phyloP scores from a whole-genome alignment of 2,888 invertebrate species.

The Allophyes oxyacanthae region DNA sequence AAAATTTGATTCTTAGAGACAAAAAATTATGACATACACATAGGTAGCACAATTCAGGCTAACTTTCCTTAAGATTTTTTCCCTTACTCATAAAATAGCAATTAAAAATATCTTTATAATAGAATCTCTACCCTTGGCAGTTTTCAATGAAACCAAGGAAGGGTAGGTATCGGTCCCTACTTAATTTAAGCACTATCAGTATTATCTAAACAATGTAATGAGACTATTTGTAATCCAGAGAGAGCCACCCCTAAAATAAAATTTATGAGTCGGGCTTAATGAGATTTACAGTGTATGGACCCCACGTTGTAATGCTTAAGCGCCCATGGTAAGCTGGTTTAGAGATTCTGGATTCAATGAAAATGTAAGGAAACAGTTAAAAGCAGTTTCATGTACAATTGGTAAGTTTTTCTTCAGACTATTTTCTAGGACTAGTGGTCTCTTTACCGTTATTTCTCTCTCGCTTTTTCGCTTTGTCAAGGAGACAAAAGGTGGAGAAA shows the following conservation, averaged over 20 bases:
- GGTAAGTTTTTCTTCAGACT: too few species aligned
- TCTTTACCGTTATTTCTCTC: too few species aligned
- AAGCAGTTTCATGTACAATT: background rate
- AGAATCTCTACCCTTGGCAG: slow-evolving; percentile 45
- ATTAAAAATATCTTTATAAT: slow-evolving; percentile 54
- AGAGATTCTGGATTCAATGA: slow-evolving; percentile 25
- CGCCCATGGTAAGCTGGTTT: slow-evolving; percentile 32
- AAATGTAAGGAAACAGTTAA: background rate
- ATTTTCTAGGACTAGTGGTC: too few species aligned
- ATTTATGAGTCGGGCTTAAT: slow-evolving; percentile 68
- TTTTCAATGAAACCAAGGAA: slow-evolving; percentile 33
- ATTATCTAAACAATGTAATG: slow-evolving; percentile 69
- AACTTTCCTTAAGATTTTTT: too few species aligned
- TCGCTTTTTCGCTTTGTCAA: too few species aligned
- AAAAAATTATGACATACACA: too few species aligned
- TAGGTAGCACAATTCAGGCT: too few species aligned
- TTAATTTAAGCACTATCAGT: slow-evolving; percentile 65
- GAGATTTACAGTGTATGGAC: slow-evolving; percentile 56
- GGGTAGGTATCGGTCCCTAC: slow-evolving; percentile 36
- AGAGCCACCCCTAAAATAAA: slow-evolving; percentile 64
- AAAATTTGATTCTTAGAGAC: too few species aligned
- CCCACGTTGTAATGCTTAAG: slow-evolving; percentile 35
- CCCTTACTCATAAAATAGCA: slow-evolving; percentile 32
- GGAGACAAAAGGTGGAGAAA: too few species aligned
- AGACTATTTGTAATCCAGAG: slow-evolving; percentile 70